These are phyloP conservation scores for Drosophila buzzatii DNA, from an alignment of 2,888 invertebrate genomes.

Conservation along the genomic window DNA sequence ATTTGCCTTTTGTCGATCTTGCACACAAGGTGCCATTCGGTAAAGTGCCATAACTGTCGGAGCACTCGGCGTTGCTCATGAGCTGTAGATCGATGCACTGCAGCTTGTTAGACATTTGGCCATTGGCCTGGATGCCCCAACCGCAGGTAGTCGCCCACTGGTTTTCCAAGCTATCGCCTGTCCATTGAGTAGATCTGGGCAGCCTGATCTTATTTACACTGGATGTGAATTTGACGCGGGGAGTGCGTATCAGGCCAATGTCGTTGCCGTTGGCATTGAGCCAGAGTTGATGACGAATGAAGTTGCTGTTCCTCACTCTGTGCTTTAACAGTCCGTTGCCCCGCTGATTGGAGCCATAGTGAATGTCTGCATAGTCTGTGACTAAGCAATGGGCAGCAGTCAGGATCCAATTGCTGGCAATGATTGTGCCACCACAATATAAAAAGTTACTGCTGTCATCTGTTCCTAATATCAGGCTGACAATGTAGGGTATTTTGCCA, in stretches of 20 bases:
- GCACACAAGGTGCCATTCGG: slow-evolving; percentile 60
- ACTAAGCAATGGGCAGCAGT: slow-evolving; percentile 55
- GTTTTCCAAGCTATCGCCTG: slow-evolving; percentile 66
- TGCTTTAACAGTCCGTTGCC: slow-evolving; percentile 30
- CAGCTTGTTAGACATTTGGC: slow-evolving; percentile 64
- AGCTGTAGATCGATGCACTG: slow-evolving; percentile 79
- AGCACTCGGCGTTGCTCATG: slow-evolving; percentile 78
- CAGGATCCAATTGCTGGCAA: slow-evolving; percentile 35
- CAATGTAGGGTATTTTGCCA: slow-evolving; percentile 66
- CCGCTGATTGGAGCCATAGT: slow-evolving; percentile 52
- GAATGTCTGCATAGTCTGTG: slow-evolving; percentile 53
- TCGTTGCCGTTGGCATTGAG: slow-evolving; percentile 54
- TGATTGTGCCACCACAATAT: slow-evolving; percentile 53
- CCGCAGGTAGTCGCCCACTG: slow-evolving; percentile 83
- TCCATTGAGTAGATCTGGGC: slow-evolving; percentile 31
- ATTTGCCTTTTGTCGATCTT: slow-evolving; percentile 46
- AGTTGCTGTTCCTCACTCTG: slow-evolving; percentile 32
- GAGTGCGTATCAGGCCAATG: slow-evolving; percentile 70
- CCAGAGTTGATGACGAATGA: slow-evolving; percentile 19
- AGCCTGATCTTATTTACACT: slow-evolving; percentile 41
- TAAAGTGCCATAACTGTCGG: slow-evolving; percentile 27
- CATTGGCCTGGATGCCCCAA: slow-evolving; percentile 83
- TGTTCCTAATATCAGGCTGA: slow-evolving; percentile 54
- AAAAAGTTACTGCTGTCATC: slow-evolving; percentile 26
- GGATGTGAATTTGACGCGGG: slow-evolving; percentile 35